Conservation (phyloP, 92 coral and sea anemone species). For the Epizoanthus stellaris region DNA sequence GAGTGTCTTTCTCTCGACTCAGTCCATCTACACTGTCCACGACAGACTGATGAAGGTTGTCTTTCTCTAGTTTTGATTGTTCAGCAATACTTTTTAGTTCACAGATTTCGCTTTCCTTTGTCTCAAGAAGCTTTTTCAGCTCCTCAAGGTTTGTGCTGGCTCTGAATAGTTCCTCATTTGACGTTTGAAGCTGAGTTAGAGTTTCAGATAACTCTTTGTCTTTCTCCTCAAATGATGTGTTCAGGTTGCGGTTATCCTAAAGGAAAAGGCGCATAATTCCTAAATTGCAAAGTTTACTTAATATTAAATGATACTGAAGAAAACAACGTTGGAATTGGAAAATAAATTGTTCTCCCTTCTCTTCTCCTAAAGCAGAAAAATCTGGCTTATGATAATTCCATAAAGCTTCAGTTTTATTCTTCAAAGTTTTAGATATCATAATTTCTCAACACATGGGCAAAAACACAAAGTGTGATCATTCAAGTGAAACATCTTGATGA, state of each 20-base stretch:
- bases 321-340: too few relatives aligned
- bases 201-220: constrained; percentile 67
- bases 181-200: constrained; percentile 52
- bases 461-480: too few relatives aligned
- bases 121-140: constrained; percentile 52
- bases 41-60: constrained; percentile 19
- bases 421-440: too few relatives aligned
- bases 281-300: not conserved
- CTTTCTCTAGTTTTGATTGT: constrained; percentile 14
- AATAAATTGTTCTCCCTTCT: too few relatives aligned
- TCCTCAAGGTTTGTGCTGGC: constrained; percentile 62
- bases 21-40: constrained; percentile 35
- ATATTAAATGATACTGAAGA: too few relatives aligned
- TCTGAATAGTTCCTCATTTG: constrained; percentile 49
- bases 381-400: not conserved
- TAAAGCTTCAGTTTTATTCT: too few relatives aligned
- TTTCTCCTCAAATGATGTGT: constrained; percentile 87
- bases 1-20: constrained; percentile 14
- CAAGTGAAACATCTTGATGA: too few relatives aligned
- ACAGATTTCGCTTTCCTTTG: constrained; percentile 56
- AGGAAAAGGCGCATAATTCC: not conserved
- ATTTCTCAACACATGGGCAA: too few relatives aligned
- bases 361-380: not conserved
- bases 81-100: constrained; percentile 51
- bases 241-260: constrained; percentile 73